These are phyloP conservation scores for Anadara kagoshimensis DNA, from an alignment of 1,140 invertebrate species.

Conservation along the genomic window DNA sequence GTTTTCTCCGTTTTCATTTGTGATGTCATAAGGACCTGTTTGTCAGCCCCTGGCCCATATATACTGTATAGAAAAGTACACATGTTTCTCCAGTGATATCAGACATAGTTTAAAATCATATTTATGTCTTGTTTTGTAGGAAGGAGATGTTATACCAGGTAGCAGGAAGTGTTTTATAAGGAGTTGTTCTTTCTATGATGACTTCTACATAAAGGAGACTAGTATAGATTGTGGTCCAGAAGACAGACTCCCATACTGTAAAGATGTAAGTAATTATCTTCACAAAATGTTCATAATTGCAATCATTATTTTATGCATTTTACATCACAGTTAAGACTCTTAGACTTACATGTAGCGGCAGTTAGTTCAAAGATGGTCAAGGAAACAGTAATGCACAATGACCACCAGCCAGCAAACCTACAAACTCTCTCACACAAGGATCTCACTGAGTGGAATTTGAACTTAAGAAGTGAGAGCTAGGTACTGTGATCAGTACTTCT, in stretches of 20 bases:
- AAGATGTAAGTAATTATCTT: conserved; percentile 33
- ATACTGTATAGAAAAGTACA: neutral
- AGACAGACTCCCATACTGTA: conserved; percentile 43
- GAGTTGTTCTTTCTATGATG: conserved; percentile 34
- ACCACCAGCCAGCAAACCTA: too few relatives aligned
- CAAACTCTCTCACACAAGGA: too few relatives aligned
- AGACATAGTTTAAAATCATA: neutral
- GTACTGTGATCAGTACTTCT: too few relatives aligned
- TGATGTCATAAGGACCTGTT: too few relatives aligned
- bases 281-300: neutral
- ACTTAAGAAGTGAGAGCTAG: too few relatives aligned
- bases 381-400: too few relatives aligned
- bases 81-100: neutral
- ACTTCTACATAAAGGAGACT: conserved; percentile 34
- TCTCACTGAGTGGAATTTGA: too few relatives aligned
- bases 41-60: neutral
- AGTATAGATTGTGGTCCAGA: conserved; percentile 35
- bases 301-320: too few relatives aligned
- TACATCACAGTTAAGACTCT: neutral
- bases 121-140: conserved; percentile 24
- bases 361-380: neutral
- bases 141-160: conserved; percentile 41
- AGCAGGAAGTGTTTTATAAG: conserved; percentile 45
- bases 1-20: too few relatives aligned
- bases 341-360: neutral